Conservation (phyloP, 2,797 vertebrate species). For the Serranus cabrilla region DNA sequence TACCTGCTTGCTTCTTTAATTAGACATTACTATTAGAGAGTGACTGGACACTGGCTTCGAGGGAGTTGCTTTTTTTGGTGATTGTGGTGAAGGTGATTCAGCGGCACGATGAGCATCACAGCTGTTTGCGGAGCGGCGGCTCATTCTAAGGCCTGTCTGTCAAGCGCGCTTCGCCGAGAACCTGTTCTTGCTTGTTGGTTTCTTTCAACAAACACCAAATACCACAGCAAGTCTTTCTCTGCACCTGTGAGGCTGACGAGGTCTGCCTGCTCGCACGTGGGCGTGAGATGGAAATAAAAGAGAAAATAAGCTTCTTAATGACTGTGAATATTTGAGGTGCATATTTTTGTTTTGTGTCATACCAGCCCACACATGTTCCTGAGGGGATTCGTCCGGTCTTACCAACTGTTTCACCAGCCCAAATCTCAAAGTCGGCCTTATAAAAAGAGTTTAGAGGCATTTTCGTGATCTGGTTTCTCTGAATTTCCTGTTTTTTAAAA, state of each 20-base stretch:
- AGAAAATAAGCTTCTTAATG: conserved; percentile 46
- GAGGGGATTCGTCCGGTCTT: conserved; percentile 14
- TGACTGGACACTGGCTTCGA: background rate
- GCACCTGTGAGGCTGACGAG: conserved; percentile 58
- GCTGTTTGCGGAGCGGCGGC: conserved; percentile 65
- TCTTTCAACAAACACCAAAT: conserved; percentile 72
- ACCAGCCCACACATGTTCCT: conserved; percentile 40
- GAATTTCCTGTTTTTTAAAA: background rate
- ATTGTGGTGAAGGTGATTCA: conserved; percentile 43
- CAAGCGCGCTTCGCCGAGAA: conserved; percentile 29
- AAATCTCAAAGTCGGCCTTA: background rate
- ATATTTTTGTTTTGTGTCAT: conserved; percentile 27
- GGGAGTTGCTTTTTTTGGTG: conserved; percentile 16
- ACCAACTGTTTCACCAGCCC: conserved; percentile 5
- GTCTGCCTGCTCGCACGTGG: conserved; percentile 24
- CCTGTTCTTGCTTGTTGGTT: conserved; percentile 75
- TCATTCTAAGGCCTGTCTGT: conserved; percentile 57
- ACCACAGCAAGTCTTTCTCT: conserved; percentile 53
- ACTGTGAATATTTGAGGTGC: conserved; percentile 13
- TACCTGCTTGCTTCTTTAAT: conserved; percentile 33
- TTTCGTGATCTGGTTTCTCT: background rate
- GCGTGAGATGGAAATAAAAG: conserved; percentile 32
- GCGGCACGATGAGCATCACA: conserved; percentile 39
- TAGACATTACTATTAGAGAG: conserved; percentile 11
- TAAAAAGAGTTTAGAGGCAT: background rate